These are phyloP conservation scores for Oscheius onirici DNA, from an alignment of 2,888 invertebrate genomes.

Conservation along the genomic window DNA sequence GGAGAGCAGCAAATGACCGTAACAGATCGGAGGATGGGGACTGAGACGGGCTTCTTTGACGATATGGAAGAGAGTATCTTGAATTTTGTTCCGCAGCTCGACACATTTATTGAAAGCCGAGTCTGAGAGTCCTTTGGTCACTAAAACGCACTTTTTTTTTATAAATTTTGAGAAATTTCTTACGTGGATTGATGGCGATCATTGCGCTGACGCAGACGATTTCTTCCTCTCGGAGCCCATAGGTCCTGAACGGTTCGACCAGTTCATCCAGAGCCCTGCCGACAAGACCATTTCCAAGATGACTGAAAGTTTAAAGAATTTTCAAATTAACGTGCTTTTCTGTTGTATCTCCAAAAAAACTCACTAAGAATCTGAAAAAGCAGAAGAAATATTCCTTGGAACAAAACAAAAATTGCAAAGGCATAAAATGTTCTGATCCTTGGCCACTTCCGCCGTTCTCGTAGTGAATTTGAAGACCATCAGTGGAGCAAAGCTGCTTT, in stretches of 20 bases:
- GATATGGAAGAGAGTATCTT: slow-evolving; percentile 60
- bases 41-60: slow-evolving; percentile 60
- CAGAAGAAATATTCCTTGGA: slow-evolving; percentile 64
- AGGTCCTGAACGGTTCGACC: slow-evolving; percentile 62
- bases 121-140: slow-evolving; percentile 62
- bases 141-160: slow-evolving; percentile 38
- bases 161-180: slow-evolving; percentile 25
- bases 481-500: slow-evolving; percentile 57
- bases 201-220: slow-evolving; percentile 67
- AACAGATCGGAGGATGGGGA: slow-evolving; percentile 49
- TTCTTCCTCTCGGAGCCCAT: slow-evolving; percentile 63
- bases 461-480: slow-evolving; percentile 66
- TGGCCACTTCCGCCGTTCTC: slow-evolving; percentile 58
- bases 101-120: slow-evolving; percentile 53
- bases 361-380: slow-evolving; percentile 66
- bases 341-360: slow-evolving; percentile 25
- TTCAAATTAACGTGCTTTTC: not conserved
- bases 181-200: slow-evolving; percentile 66
- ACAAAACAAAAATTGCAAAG: slow-evolving; percentile 69
- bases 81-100: slow-evolving; percentile 59
- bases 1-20: slow-evolving; percentile 62
- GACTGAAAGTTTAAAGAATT: slow-evolving; percentile 46
- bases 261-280: slow-evolving; percentile 64
- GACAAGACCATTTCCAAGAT: slow-evolving; percentile 67
- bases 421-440: slow-evolving; percentile 62